phyloP scores from a whole-genome alignment of 2,797 vertebrate genomes.

The Syndactyla subalaris region DNA sequence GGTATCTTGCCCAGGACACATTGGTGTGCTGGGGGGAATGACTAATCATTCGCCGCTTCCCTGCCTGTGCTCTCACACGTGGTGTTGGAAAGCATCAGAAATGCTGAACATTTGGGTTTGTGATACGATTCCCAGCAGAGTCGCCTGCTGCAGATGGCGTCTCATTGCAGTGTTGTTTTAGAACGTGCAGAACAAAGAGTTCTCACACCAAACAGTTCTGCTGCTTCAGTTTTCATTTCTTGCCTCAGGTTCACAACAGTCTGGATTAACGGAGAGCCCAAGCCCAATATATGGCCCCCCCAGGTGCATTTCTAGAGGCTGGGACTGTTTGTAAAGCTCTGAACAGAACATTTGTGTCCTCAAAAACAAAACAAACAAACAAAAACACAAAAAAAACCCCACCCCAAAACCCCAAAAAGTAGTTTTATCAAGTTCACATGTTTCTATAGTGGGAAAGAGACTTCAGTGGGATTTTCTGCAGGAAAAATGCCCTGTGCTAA shows the following conservation, averaged over 20 bases:
- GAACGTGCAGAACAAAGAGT: not conserved
- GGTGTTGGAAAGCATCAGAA: not conserved
- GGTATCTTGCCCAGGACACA: not conserved
- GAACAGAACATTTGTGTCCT: not conserved
- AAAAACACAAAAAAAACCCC: not conserved
- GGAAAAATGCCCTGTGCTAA: not conserved
- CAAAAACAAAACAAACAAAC: too few species aligned
- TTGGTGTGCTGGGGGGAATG: not conserved
- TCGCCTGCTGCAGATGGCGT: accelerated
- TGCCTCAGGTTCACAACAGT: not conserved
- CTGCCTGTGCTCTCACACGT: not conserved
- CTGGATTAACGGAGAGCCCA: not conserved
- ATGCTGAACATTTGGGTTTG: not conserved
- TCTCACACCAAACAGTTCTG: not conserved
- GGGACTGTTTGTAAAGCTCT: not conserved
- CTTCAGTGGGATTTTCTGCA: not conserved
- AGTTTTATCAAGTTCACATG: not conserved
- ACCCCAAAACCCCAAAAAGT: not conserved
- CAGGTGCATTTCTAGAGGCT: not conserved
- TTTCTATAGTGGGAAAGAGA: not conserved
- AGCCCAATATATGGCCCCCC: not conserved
- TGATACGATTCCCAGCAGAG: not conserved
- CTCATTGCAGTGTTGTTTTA: not conserved
- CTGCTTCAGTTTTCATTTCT: not conserved
- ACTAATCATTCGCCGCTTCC: not conserved